Evolutionary conservation across 2,113 vertebrate species (phyloP).

Genomic region (Cyanoderma ruficeps): DNA sequence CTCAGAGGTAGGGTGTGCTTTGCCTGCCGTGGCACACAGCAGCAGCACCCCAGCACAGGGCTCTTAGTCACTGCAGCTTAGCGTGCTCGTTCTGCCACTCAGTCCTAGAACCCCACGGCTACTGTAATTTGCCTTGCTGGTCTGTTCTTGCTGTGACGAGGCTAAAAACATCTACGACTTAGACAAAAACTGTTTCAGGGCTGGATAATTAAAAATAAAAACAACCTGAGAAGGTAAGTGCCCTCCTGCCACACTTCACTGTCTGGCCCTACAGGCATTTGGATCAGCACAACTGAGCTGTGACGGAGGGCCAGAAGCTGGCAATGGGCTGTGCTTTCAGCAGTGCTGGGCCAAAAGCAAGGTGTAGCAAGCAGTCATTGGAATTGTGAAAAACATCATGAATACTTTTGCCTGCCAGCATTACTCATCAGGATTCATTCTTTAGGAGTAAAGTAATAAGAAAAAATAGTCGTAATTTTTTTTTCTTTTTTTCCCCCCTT

Average conservation of each 20-base stretch:
- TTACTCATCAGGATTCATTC: not conserved
- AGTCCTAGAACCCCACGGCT: not conserved
- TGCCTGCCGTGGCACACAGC: not conserved
- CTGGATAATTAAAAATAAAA: not conserved
- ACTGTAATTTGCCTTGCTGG: not conserved
- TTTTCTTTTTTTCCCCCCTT: fast-evolving
- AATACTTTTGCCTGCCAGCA: not conserved
- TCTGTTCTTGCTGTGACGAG: not conserved
- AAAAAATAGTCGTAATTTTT: not conserved
- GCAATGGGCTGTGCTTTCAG: not conserved
- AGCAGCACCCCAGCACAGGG: not conserved
- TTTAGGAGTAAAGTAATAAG: not conserved
- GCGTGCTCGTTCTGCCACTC: not conserved
- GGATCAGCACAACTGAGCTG: too few species aligned
- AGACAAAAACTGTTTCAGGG: not conserved
- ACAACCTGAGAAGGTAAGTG: not conserved
- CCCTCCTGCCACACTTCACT: not conserved
- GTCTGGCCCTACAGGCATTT: not conserved
- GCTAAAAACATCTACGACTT: not conserved
- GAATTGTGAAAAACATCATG: not conserved
- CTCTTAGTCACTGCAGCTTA: not conserved
- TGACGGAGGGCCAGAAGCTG: not conserved
- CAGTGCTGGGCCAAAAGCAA: not conserved
- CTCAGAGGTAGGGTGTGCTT: slow-evolving; percentile 79
- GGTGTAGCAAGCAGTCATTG: fast-evolving